phyloP scores from a whole-genome alignment of 2,797 vertebrate genomes.

The Molothrus ater region DNA sequence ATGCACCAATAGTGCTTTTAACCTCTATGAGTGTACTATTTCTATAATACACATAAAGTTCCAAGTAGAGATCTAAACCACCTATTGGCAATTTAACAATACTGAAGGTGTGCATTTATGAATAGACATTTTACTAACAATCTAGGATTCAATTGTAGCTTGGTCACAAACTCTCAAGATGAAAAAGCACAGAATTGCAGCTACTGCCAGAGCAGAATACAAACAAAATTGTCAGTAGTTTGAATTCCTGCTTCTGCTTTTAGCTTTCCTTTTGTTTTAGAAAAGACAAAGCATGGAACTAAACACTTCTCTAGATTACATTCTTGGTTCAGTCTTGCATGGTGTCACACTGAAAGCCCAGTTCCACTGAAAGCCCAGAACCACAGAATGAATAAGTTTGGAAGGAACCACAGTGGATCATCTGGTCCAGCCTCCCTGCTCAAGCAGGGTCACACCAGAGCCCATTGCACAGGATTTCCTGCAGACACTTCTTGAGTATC shows the following conservation, averaged over 20 bases:
- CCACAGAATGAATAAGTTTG: not conserved
- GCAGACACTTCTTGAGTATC: not conserved
- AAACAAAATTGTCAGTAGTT: not conserved
- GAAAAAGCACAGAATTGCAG: not conserved
- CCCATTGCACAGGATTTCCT: not conserved
- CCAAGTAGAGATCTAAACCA: not conserved
- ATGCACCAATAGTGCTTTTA: constrained; percentile 1
- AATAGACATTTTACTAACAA: constrained; percentile 17
- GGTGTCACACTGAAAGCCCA: not conserved
- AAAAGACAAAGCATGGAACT: not conserved
- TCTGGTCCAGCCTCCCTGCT: not conserved
- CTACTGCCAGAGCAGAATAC: not conserved
- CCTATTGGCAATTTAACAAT: constrained; percentile 11
- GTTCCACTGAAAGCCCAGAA: not conserved
- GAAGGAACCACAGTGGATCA: not conserved
- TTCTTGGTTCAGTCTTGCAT: not conserved
- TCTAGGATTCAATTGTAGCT: not conserved
- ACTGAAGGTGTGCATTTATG: not conserved
- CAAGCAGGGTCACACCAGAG: not conserved
- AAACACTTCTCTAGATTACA: not conserved
- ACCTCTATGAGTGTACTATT: not conserved
- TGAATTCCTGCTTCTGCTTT: not conserved
- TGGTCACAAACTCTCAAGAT: not conserved
- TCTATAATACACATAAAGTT: not conserved
- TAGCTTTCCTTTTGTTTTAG: not conserved